Evolutionary conservation across 1,140 invertebrate genomes (phyloP).

Genomic region (Gonioctena quinquepunctata): DNA sequence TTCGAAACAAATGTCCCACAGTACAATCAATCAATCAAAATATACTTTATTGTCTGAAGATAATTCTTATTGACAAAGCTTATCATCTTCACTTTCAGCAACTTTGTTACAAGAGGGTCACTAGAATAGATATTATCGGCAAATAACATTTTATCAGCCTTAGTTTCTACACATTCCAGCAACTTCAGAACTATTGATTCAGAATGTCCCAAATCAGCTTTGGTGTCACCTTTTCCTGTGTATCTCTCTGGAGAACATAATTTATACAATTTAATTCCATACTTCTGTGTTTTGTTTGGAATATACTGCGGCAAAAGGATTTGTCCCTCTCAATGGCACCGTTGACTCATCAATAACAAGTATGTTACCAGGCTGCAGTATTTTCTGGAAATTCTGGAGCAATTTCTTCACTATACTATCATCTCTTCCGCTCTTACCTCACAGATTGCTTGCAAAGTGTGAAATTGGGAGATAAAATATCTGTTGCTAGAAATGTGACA

Average conservation of each 20-base stretch:
- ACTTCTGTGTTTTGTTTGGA: constrained; percentile 18
- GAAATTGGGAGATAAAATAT: no score
- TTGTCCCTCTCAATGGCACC: constrained; percentile 44
- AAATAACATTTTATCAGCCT: constrained; percentile 29
- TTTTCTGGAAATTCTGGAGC: constrained; percentile 15
- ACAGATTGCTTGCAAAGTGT: no score
- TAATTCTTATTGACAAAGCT: no score
- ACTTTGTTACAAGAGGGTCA: constrained; percentile 36
- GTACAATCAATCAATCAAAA: no score
- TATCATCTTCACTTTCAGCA: constrained; percentile 43
- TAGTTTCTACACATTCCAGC: not conserved
- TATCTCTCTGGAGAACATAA: constrained; percentile 44
- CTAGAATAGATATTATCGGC: constrained; percentile 47
- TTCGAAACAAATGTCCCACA: constrained; percentile 53
- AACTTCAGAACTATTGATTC: not conserved
- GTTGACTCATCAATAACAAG: constrained; percentile 47
- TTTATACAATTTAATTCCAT: constrained; percentile 52
- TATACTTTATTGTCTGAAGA: no score
- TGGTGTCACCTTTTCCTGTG: constrained; percentile 35
- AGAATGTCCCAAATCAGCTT: constrained; percentile 11
- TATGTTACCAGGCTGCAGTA: not conserved
- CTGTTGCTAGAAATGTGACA: no score
- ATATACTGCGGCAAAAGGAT: constrained; percentile 19
- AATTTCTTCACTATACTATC: constrained; percentile 6
- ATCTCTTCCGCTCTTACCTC: no score